Conservation (phyloP, 2,888 invertebrate genomes). For the Geophilus truncorum region DNA sequence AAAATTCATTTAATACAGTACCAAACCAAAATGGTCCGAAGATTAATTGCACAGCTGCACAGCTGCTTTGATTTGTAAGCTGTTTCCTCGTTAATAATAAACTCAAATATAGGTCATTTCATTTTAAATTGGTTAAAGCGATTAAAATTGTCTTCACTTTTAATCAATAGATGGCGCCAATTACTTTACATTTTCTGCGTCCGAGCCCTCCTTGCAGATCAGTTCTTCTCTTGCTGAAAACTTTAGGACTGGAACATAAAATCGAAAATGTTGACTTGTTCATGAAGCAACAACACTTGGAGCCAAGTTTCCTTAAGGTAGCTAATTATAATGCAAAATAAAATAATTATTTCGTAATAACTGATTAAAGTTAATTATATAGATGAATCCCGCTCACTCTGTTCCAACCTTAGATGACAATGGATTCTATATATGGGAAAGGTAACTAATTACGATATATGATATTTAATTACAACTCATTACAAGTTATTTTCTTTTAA, state of each 20-base stretch:
- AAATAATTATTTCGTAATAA: not conserved
- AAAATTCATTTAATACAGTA: no score
- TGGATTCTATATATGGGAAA: constrained; percentile 30
- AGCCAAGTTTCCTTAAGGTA: not conserved
- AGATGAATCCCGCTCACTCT: constrained; percentile 27
- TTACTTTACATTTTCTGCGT: not conserved
- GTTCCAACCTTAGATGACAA: constrained; percentile 21
- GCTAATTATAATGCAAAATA: not conserved
- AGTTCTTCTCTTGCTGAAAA: not conserved
- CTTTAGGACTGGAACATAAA: not conserved
- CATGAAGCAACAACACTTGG: not conserved
- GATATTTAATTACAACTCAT: not conserved
- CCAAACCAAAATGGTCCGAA: no score
- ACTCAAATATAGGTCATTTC: no score
- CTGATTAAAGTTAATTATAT: not conserved
- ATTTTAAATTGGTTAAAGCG: no score
- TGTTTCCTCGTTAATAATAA: no score
- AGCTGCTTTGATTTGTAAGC: no score
- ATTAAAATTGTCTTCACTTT: no score
- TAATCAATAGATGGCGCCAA: constrained; percentile 12
- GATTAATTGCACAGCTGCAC: no score
- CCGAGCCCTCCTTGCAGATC: constrained; percentile 29
- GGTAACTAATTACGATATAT: not conserved
- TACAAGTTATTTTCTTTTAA: not conserved
- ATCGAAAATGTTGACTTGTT: constrained; percentile 15